Evolutionary conservation across 2,888 invertebrate species (phyloP), one percentile per base, ranked within the genome.

Genomic region (Cerastoderma edule): DNA sequence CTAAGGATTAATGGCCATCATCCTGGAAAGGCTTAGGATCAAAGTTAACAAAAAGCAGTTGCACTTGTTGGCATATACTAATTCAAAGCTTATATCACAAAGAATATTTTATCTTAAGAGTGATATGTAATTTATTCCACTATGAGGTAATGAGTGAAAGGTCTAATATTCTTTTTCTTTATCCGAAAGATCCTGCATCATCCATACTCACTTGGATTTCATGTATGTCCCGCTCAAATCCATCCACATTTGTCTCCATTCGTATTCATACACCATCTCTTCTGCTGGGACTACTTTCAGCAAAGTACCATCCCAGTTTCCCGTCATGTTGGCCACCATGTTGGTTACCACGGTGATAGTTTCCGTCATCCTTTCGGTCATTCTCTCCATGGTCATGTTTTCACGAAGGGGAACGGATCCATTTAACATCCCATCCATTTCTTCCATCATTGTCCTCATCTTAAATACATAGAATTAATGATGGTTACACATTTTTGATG

Each of bases 401-500:
- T 33, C 8, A 30, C 48, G 27, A 1, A 44, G 19, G 3, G 78
- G 63, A 8, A 72, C 54, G 0, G 28, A 63, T 2, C 75, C 78
- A 8, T 48, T 8, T 67, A 74, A 56, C 67, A 74, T 70, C 24
- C 24, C 6, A 22, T 78, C 74, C 73, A 74, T 78, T 22, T 48
- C 24, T 30, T 44, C 27, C 39, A 78, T 66, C 39, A 75, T 72
- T 22, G 28, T 35, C 33, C 72, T 67, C 48, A 80, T 22, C 60
- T 60, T 8, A 35, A n/a, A n/a, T n/a, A n/a, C n/a, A n/a, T n/a
- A n/a, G n/a, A n/a, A n/a, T n/a, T n/a, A n/a, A n/a, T n/a, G n/a
- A n/a, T n/a, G n/a, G n/a, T n/a, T n/a, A n/a, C n/a, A n/a, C n/a
- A n/a, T n/a, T n/a, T n/a, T n/a, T n/a, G n/a, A n/a, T n/a, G n/a